phyloP scores from a whole-genome alignment of 2,888 invertebrate species.

The Megastigmus dorsalis region DNA sequence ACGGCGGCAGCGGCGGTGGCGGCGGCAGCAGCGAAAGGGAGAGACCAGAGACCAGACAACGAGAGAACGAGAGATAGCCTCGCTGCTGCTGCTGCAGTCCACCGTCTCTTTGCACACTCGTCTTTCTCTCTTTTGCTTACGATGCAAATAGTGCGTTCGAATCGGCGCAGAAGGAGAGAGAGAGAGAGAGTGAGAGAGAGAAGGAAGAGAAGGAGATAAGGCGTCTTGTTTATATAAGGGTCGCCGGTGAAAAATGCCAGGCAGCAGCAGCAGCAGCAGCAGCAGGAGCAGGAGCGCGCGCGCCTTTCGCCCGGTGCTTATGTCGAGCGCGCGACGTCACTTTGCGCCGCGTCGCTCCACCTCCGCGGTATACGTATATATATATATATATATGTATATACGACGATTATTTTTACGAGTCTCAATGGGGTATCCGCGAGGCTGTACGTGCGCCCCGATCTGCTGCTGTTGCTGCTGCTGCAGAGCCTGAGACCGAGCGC shows the following conservation, averaged over 20 bases:
- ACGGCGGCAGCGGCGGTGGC: constrained; percentile 24
- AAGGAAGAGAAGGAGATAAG: constrained; percentile 27
- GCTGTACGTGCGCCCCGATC: not conserved
- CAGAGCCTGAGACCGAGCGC: too few relatives aligned
- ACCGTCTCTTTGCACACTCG: not conserved
- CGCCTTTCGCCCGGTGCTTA: constrained; percentile 39
- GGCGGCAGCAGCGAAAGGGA: constrained; percentile 1
- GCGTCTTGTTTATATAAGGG: constrained; percentile 46
- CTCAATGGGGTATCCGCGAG: too few relatives aligned
- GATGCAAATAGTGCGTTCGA: constrained; percentile 50
- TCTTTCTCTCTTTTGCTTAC: constrained; percentile 1
- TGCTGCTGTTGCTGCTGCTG: too few relatives aligned
- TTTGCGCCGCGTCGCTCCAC: constrained; percentile 39
- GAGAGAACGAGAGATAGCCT: too few relatives aligned
- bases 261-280: too few relatives aligned
- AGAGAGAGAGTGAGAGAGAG: too few relatives aligned
- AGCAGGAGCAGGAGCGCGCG: too few relatives aligned
- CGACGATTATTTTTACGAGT: too few relatives aligned
- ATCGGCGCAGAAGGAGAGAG: not conserved
- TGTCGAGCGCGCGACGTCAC: constrained; percentile 46
- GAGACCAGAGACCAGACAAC: not conserved
- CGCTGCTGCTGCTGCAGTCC: too few relatives aligned
- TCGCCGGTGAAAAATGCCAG: constrained; percentile 36
- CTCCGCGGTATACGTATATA: too few relatives aligned
- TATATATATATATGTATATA: too few relatives aligned